Base-by-base conservation (phyloP, 2,888 invertebrate species). In the Nipponacmea schrenckii region DNA sequence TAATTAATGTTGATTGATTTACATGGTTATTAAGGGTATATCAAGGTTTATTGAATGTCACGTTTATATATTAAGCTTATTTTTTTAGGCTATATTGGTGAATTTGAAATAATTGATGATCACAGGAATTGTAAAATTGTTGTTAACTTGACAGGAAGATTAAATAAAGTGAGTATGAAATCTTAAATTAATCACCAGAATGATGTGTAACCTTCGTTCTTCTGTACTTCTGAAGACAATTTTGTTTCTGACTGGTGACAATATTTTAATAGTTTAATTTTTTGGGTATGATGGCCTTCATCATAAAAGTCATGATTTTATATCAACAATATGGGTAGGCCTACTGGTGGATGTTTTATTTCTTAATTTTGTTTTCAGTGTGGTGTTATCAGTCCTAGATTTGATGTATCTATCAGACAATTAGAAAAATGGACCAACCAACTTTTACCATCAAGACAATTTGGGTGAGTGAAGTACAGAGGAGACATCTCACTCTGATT, bases 31-130 rank as follows among this genome's bases (percentile, higher is more conserved):
- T 31, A 31, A 68, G 44, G 50, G 20, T 56, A 27, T 68, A 12
- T 56, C 39, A 17, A 26, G 56, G 17, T 15, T 68, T 27, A 44
- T 46, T 17, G 26, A 45, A 50, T 24, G 10, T 14, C 10, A 24
- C 14, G 24, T 56, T 20, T n/a, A 14, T 14, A 10, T 64, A 46
- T 48, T 20, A 66, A n/a, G 10, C 62, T 72, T 76, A 69, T 67
- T 64, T 84, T 70, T 81, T 14, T 82, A 92, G 93, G 93, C 81
- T 99, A 99, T 90, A 99, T 99, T 89, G 98, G 98, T 75, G 99
- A 99, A 91, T 99, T 99, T 90, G 99, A 99, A 91, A 96, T 99
- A 83, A 97, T 99, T 72, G 99, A 99, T 90, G 98, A 99, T 89
- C 99, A 99, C 91, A 93, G 99, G 90, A 95, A 97, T 84, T 98